Percentiles rank a stretch among this genome's conserved stretches.
Conservation (phyloP, 2,113 vertebrate genomes). For the Porphyrio hochstetteri region DNA sequence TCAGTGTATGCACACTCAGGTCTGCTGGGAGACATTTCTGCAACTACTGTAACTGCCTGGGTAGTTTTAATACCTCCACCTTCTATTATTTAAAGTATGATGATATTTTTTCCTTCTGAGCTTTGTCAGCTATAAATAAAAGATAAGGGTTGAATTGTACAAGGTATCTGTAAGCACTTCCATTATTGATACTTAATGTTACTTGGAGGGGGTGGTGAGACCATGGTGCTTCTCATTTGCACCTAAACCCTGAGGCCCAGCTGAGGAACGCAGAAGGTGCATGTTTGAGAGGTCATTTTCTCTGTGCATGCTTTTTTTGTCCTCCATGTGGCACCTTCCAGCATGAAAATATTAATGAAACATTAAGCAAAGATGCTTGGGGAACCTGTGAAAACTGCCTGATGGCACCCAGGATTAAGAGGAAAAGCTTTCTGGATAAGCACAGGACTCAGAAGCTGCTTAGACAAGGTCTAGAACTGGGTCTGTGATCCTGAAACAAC, state of each 20-base stretch:
- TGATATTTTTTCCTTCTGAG: slow-evolving; percentile 87
- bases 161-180: slow-evolving; percentile 86
- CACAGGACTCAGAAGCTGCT: background rate
- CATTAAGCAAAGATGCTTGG: background rate
- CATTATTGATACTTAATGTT: slow-evolving; percentile 90
- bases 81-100: slow-evolving; percentile 94
- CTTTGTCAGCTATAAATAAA: slow-evolving; percentile 97
- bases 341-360: background rate
- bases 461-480: background rate
- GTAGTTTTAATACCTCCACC: slow-evolving; percentile 83
- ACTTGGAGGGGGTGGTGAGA: slow-evolving; percentile 19
- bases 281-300: background rate
- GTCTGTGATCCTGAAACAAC: background rate
- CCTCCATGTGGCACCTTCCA: background rate
- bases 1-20: slow-evolving; percentile 77
- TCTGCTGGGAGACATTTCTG: slow-evolving; percentile 89
- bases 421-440: background rate
- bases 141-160: slow-evolving; percentile 90
- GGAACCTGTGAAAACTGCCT: background rate
- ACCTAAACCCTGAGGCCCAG: background rate
- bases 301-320: background rate
- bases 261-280: background rate
- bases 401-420: background rate
- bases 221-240: background rate
- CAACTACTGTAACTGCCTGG: slow-evolving; percentile 85